Evolutionary conservation across 2,113 vertebrate genomes (phyloP), one percentile per base, ranked within the genome.

Genomic region (Ascaphus truei): DNA sequence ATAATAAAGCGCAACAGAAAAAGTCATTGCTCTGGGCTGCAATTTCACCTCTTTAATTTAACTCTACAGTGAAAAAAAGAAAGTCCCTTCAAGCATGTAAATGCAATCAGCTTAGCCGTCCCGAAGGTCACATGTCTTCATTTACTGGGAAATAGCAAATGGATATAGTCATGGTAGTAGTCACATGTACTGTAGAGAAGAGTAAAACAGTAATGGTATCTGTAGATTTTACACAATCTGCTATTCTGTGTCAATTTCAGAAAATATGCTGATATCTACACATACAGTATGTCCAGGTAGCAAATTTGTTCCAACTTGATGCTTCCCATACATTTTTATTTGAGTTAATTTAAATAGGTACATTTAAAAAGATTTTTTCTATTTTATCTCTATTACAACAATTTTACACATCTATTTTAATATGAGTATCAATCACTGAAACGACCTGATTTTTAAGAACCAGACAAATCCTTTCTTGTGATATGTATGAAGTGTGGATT

Each of bases 41-140:
- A 26, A 62, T 62, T 62, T 62, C 39, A 62, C 59, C 59, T 62
- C 33, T 62, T 62, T 62, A 62, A 62, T 62, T 62, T 62, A 62
- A 62, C 59, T 31, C 18, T 31, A 29, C 39, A 10, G 41, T 47
- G 45, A 62, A 62, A 62, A 62, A 62, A 62, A 41, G 59, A 62
- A 41, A 47, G 41, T 62, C 45, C 59, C 59, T 62, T 62, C 39
- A 62, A 62, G 59, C 59, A 62, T 62, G 59, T 62, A 62, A 62
- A 62, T 62, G 59, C 59, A 62, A 62, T 62, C 59, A 62, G 48
- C 59, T 62, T 62, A 62, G 41, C 59, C 13, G 41, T 62, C 59
- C 59, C 59, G 27, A 41, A 62, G 59, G 59, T 62, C 59, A 33
- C 48, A 31, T 62, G 39, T 62, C 41, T 33, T 62, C 41, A 48